These are phyloP conservation scores for Maccullochella peelii DNA, from an alignment of 2,113 vertebrate genomes.

Conservation along the genomic window DNA sequence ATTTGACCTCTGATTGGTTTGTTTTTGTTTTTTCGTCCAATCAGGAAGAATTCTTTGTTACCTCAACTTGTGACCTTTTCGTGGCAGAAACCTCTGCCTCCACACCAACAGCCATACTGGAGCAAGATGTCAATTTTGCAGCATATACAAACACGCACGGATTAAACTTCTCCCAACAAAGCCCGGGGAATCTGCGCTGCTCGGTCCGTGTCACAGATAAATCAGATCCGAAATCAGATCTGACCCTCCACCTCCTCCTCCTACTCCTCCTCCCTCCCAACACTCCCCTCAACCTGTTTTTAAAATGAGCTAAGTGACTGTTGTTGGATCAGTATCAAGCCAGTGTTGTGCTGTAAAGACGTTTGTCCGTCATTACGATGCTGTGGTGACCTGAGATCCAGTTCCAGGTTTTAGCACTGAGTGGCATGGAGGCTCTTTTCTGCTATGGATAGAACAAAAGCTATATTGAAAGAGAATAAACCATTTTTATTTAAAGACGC, in stretches of 20 bases:
- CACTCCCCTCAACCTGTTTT: slow-evolving; percentile 50
- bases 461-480: slow-evolving; percentile 86
- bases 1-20: neutral
- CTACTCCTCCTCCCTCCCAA: neutral
- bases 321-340: slow-evolving; percentile 73
- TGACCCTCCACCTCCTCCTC: neutral
- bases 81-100: slow-evolving; percentile 82
- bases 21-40: slow-evolving; percentile 1
- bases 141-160: slow-evolving; percentile 70
- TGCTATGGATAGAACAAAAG: slow-evolving; percentile 84
- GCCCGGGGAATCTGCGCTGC: slow-evolving; percentile 46
- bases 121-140: slow-evolving; percentile 81
- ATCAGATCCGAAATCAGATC: slow-evolving; percentile 53
- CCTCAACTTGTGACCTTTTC: slow-evolving; percentile 85
- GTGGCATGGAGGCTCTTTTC: slow-evolving; percentile 82
- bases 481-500: slow-evolving; percentile 81
- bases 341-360: slow-evolving; percentile 75
- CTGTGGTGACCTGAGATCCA: slow-evolving; percentile 78
- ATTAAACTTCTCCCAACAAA: slow-evolving; percentile 72
- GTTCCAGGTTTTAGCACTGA: slow-evolving; percentile 82
- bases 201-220: slow-evolving; percentile 52
- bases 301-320: slow-evolving; percentile 75
- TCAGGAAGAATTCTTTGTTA: slow-evolving; percentile 84
- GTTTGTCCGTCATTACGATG: slow-evolving; percentile 69
- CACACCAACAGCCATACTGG: slow-evolving; percentile 85